Evolutionary conservation across 1,140 invertebrate genomes (phyloP), one percentile per base, ranked within the genome.

Genomic region (Drosophila quadrilineata): DNA sequence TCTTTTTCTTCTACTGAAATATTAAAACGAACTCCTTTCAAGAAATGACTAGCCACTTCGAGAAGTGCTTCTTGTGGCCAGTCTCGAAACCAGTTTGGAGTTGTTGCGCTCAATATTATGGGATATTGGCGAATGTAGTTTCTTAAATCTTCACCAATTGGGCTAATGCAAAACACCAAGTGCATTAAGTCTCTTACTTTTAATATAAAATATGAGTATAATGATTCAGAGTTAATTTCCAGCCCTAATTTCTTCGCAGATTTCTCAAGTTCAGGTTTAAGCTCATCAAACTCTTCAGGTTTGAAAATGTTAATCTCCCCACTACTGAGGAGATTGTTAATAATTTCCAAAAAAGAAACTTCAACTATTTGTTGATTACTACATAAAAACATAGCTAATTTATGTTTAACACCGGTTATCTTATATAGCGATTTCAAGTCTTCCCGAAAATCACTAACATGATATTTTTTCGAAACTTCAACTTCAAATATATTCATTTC

Each of bases 1-100:
- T 48, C 80, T 58, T 90, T 91, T 71, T 91, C 93, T 43, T 92
- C 93, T 52, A 94, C 94, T 10, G 92, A 93, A 31, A 91, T 92
- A 17, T 93, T 91, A 52, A 95, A 91, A 87, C 94, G 92, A 48
- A 95, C 92, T 60, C 93, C 92, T 31, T 90, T 90, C 24, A 95
- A 90, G 89, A 94, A 95, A 89, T 94, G 94, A 71, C 93, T 92
- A 22, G 94, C 94, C 6, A 97, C 95, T 91, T 96, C 95, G 6
- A 97, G 90, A 10, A 97, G 90, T n/a, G 96, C 96, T 87, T 96
- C 94, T 52, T 93, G 91, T 0, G 96, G 95, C 96, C 96, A 98
- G 77, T 96, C 94, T 76, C 93, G 91, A 86, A 96, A 96, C 95
- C 95, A 97, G 90, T 97, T 95, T 22, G 96, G 96, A 3, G 95